Evolutionary conservation across 37 sponge, comb jelly and placozoan genomes (phyloP), one percentile per base, ranked within the genome.

Genomic region (Axinella damicornis): DNA sequence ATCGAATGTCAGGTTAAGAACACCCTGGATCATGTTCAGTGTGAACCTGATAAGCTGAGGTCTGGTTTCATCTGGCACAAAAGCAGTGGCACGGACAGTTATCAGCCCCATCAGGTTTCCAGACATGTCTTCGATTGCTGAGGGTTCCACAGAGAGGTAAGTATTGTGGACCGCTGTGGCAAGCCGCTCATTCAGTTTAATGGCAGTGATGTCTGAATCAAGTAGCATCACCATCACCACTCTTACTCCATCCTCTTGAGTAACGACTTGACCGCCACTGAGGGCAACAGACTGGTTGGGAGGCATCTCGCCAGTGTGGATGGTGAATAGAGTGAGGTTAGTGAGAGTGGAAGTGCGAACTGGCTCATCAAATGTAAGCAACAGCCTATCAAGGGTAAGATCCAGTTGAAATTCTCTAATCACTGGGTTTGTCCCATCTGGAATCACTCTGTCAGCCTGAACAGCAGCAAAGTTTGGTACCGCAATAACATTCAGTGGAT

Each of bases 291-390:
- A 31, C 36, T 73, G 35, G 6, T 34, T 24, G 27, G 25, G 55
- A 41, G 79, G 53, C 30, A 56, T 65, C n/a, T 67, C 74, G 5
- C 68, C 70, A 71, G 83, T 71, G 63, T 82, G 76, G 56, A 95
- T 53, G 41, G 83, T 88, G 53, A 95, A 89, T 18, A 79, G 54
- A 24, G 89, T 69, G 12, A 95, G 58, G 60, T 95, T 69, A 17
- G 79, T 71, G 18, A 97, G 76, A 33, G 92, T 79, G 36, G 89
- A 87, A 41, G 87, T 57, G 34, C 80, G 68, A 2, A 97, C 87
- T 40, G 97, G 97, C 57, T 97, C 97, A 80, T 89, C 57, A 70
- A 94, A 97, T 2, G 77, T 85, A 25, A 97, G 90, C 11, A 87
- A 68, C 72, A 97, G 57, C n/a, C 68, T 65, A 55, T 94, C 92